phyloP scores from a whole-genome alignment of 2,888 invertebrate species.

The Nebria salina region DNA sequence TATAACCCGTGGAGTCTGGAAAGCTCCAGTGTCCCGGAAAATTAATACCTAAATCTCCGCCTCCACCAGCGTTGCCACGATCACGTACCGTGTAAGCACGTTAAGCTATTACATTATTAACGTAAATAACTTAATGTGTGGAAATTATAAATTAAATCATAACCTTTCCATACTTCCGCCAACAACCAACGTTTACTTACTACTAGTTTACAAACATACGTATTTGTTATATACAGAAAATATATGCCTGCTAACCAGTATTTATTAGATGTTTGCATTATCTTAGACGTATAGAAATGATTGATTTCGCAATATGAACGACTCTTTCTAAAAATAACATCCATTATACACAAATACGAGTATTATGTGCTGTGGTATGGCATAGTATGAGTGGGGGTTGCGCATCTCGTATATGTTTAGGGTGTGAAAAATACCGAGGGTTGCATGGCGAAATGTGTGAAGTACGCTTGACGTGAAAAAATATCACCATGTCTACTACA shows the following conservation, averaged over 20 bases:
- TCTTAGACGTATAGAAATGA: not conserved
- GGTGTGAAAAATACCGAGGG: conserved; percentile 1
- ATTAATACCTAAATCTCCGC: conserved; percentile 44
- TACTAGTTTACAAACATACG: not conserved
- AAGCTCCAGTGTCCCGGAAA: conserved; percentile 42
- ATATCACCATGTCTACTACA: conserved; percentile 21
- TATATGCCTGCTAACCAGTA: too few relatives aligned
- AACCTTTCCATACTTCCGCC: conserved; percentile 8
- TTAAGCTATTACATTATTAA: conserved; percentile 38
- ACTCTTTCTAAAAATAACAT: not conserved
- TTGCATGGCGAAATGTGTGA: conserved; percentile 23
- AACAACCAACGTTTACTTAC: not conserved
- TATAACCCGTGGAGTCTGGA: conserved; percentile 35
- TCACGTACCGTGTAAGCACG: conserved; percentile 27
- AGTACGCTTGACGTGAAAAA: conserved; percentile 31
- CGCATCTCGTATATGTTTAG: not conserved
- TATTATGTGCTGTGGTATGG: not conserved
- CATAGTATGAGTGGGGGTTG: not conserved
- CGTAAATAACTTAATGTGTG: conserved; percentile 41
- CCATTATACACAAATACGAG: conserved; percentile 8
- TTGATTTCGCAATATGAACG: not conserved
- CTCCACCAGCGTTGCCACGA: conserved; percentile 25
- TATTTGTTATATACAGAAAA: not conserved
- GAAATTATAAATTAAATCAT: conserved; percentile 40
- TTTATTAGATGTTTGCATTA: too few relatives aligned